Base-by-base conservation (phyloP, 2,113 vertebrate genomes). In the Urocynchramus pylzowi region DNA sequence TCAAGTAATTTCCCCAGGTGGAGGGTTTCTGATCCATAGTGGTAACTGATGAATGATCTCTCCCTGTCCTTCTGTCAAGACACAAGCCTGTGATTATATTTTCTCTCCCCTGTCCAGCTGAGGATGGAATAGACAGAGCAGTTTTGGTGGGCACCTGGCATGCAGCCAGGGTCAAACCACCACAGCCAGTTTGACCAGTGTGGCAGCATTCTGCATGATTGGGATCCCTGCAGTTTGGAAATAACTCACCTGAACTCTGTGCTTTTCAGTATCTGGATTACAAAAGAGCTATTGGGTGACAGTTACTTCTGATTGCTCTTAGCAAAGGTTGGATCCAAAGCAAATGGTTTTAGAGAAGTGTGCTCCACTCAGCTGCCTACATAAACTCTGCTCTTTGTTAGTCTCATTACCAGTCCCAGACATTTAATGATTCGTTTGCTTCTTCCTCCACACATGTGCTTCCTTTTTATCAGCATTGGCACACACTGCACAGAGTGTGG, bases 381-480 rank as follows among this genome's bases (percentile, higher is more conserved):
- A 37, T n/a, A 76, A 83, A 79, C 28, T 31, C 30, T 0, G 2
- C 24, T 69, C 5, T 87, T 91, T 84, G 31, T 82, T 83, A 50
- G 67, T 76, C 49, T 90, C 53, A n/a, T 75, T 90, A 90, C 41
- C 74, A 89, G 75, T 42, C 35, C 59, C 64, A 68, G 74, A 79
- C 0, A 0, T 39, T 2, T 1, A 73, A 89, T 47, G 9, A 64
- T 83, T 92, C 3, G 1, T 56, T 71, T 67, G 22, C 56, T 82
- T 47, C 79, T 84, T 94, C 50, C 71, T 79, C 31, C 63, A 37
- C 57, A 56, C 83, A 60, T 1, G 14, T 77, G 63, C 67, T 92
- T 77, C 68, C 68, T 95, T 90, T 90, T 59, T 64, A 47, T 86
- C 80, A 60, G 53, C 6, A 0, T n/a, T 90, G 52, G 53, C 61